A percentile compares a stretch with the other conserved stretches of the same genome.
Conservation (phyloP, 2,888 invertebrate species). For the Autographa pulchrina region DNA sequence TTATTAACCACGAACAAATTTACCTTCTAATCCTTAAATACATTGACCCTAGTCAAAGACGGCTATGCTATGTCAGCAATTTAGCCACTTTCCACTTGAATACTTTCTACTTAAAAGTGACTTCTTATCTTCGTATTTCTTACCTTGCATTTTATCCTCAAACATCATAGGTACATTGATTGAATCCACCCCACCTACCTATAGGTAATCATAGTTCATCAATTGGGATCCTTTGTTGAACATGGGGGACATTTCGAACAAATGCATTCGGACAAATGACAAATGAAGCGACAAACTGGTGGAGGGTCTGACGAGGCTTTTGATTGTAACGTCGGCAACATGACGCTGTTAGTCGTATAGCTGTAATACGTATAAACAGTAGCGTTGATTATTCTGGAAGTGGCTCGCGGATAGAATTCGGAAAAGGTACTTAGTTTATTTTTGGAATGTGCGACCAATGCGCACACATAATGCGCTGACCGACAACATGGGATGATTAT, state of each 20-base stretch:
- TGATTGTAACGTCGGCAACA: constrained; percentile 69
- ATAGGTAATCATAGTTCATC: constrained; percentile 10
- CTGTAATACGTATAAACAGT: constrained; percentile 53
- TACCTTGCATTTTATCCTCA: neutral
- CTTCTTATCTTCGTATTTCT: neutral
- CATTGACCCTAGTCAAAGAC: too few relatives aligned
- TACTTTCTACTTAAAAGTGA: neutral
- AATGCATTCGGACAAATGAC: constrained; percentile 65
- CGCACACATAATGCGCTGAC: too few relatives aligned
- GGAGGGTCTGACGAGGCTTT: constrained; percentile 64
- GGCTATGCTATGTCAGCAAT: too few relatives aligned
- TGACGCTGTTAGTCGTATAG: constrained; percentile 52
- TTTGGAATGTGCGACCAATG: too few relatives aligned
- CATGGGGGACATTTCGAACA: constrained; percentile 36
- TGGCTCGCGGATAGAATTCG: constrained; percentile 7
- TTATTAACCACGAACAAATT: too few relatives aligned
- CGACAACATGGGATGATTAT: too few relatives aligned
- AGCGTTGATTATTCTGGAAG: constrained; percentile 29
- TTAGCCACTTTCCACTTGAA: too few relatives aligned
- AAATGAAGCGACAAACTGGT: constrained; percentile 70
- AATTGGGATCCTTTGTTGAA: constrained; percentile 15
- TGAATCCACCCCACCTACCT: neutral
- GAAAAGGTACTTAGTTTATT: too few relatives aligned
- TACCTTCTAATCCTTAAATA: too few relatives aligned
- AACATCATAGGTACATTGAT: neutral